A percentile compares a stretch with the other conserved stretches of the same genome.
Conservation (phyloP, 2,797 vertebrate species). For the Eptatretus atami region DNA sequence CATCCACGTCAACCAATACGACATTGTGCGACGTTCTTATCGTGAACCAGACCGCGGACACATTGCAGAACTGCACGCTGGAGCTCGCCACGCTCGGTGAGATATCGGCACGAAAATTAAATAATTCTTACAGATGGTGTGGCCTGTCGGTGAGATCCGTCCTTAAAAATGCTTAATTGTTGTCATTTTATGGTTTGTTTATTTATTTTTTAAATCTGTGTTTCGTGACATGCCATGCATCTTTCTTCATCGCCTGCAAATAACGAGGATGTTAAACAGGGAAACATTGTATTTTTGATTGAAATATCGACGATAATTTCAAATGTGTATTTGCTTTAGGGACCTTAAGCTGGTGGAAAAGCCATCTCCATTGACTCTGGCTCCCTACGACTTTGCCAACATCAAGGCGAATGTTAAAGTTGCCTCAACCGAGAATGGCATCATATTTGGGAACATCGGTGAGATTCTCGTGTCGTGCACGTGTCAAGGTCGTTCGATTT, state of each 20-base stretch:
- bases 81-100: conserved; percentile 78
- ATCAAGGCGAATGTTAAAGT: conserved; percentile 98
- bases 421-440: conserved; percentile 92
- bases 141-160: neutral
- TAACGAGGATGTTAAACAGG: neutral
- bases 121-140: neutral
- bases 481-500: too few relatives aligned
- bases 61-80: conserved; percentile 79
- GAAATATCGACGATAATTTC: neutral
- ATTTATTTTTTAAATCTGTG: too few relatives aligned
- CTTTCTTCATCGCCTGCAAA: too few relatives aligned
- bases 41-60: conserved; percentile 88
- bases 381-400: conserved; percentile 92
- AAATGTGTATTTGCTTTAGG: conserved; percentile 16
- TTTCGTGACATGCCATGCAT: too few relatives aligned
- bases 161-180: too few relatives aligned
- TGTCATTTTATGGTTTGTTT: too few relatives aligned
- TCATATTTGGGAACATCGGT: conserved; percentile 97
- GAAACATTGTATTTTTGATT: conserved; percentile 3
- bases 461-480: conserved; percentile 11
- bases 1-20: conserved; percentile 95
- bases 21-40: conserved; percentile 87
- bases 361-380: conserved; percentile 76
- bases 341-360: conserved; percentile 95
- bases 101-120: conserved; percentile 7